phyloP scores from a whole-genome alignment of 2,888 invertebrate genomes.

The Eupithecia insigniata region DNA sequence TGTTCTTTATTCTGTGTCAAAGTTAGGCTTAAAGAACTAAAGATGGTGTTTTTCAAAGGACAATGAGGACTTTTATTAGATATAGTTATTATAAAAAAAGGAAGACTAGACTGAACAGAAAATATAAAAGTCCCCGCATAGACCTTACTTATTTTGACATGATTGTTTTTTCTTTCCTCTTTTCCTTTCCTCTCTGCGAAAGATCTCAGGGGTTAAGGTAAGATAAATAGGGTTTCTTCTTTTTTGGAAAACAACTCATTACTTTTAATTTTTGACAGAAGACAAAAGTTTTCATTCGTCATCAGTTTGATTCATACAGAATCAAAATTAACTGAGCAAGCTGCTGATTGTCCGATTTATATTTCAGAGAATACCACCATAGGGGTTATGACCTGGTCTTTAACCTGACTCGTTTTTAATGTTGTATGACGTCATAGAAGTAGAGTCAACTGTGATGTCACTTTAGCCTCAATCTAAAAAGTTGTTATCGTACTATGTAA shows the following conservation, averaged over 20 bases:
- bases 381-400: neutral
- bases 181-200: no score
- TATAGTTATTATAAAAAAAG: no score
- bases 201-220: no score
- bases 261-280: neutral
- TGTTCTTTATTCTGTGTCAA: neutral
- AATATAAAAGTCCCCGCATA: no score
- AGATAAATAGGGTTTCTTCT: no score
- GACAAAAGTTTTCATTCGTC: neutral
- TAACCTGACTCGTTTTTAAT: neutral
- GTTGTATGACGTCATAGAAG: slow-evolving; percentile 37
- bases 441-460: slow-evolving; percentile 47
- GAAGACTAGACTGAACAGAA: no score
- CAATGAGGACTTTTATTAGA: no score
- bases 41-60: neutral
- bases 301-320: neutral
- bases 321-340: neutral
- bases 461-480: slow-evolving; percentile 41
- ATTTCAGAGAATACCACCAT: neutral
- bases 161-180: no score
- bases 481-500: slow-evolving; percentile 49
- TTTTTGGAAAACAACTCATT: no score
- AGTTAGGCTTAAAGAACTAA: neutral
- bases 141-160: no score
- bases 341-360: neutral